A percentile compares a stretch with the other conserved stretches of the same genome.
Evolutionary conservation across 2,888 invertebrate species (phyloP).

Genomic region (Pollenia griseotomentosa): DNA sequence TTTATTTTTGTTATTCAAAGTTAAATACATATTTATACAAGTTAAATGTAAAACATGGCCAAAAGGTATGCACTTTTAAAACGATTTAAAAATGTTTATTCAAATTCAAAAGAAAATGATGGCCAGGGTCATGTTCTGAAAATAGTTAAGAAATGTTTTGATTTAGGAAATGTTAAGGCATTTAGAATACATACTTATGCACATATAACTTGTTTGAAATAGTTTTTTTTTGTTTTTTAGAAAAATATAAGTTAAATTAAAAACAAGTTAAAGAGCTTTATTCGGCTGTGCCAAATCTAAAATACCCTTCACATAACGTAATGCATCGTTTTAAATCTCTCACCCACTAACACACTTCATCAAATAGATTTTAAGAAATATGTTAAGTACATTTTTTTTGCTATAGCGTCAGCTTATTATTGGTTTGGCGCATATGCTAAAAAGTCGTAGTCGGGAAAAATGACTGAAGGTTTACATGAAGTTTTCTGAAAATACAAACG

Average conservation of each 20-base stretch:
- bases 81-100: conserved; percentile 28
- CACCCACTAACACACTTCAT: no score
- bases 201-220: neutral
- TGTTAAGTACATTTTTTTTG: no score
- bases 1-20: neutral
- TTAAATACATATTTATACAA: conserved; percentile 58
- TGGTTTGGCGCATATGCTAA: no score
- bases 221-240: neutral
- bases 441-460: no score
- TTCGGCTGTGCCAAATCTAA: no score
- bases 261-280: no score
- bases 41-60: conserved; percentile 61
- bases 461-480: no score
- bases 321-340: no score
- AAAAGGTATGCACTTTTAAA: conserved; percentile 65
- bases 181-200: neutral
- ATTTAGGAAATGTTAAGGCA: conserved; percentile 11
- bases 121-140: conserved; percentile 52
- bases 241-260: neutral
- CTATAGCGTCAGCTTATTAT: no score
- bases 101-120: conserved; percentile 32
- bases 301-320: no score
- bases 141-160: neutral
- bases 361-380: no score
- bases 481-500: no score